Percentiles rank a stretch among this genome's conserved stretches.
Evolutionary conservation across 2,113 vertebrate species (phyloP).

Genomic region (Aptenodytes forsteri): DNA sequence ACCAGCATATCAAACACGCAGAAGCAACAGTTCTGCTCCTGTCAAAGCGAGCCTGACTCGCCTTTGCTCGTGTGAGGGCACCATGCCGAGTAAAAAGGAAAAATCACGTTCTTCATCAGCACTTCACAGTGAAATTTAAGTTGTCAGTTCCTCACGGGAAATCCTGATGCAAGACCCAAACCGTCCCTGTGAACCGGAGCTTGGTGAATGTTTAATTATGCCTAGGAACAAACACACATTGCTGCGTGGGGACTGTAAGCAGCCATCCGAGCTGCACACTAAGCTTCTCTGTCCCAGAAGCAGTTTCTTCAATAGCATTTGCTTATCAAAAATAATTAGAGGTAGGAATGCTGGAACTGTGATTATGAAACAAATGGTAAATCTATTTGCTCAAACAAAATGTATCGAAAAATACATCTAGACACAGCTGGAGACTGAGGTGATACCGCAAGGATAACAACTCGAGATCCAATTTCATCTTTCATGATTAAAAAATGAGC

Average conservation of each 20-base stretch:
- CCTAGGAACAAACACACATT: not conserved
- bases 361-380: constrained; percentile 62
- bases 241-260: not conserved
- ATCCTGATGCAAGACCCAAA: constrained; percentile 18
- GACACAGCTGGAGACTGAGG: constrained; percentile 62
- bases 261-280: not conserved
- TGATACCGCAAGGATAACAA: constrained; percentile 66
- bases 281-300: constrained; percentile 23
- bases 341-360: constrained; percentile 13
- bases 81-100: constrained; percentile 24
- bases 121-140: constrained; percentile 37
- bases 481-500: constrained; percentile 72
- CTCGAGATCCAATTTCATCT: constrained; percentile 69
- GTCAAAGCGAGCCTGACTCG: not conserved
- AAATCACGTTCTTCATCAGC: constrained; percentile 18
- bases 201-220: constrained; percentile 28
- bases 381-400: constrained; percentile 60
- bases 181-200: not conserved
- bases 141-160: constrained; percentile 13
- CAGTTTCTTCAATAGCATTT: constrained; percentile 22
- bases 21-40: constrained; percentile 19
- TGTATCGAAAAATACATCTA: constrained; percentile 40
- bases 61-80: constrained; percentile 5
- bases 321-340: constrained; percentile 66
- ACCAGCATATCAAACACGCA: not conserved